Evolutionary conservation across 2,113 vertebrate genomes (phyloP).

Genomic region (Trogon melanurus): DNA sequence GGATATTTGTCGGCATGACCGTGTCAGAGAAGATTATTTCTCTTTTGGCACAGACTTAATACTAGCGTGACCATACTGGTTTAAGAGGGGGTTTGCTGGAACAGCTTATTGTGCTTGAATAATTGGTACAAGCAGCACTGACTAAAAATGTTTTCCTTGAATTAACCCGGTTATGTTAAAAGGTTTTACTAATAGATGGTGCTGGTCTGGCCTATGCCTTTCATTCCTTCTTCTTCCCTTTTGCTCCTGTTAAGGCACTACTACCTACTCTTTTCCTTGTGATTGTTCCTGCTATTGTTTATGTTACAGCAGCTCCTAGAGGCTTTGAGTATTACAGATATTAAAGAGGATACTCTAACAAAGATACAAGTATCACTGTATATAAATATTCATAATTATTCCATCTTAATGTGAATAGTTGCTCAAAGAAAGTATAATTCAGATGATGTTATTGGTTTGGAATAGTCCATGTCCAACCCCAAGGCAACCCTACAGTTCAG

Average conservation of each 20-base stretch:
- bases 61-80: neutral
- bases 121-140: neutral
- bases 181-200: neutral
- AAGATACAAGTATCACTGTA: neutral
- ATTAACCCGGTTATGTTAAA: neutral
- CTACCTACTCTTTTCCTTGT: neutral
- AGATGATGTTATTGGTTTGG: neutral
- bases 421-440: neutral
- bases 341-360: neutral
- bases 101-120: neutral
- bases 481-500: neutral
- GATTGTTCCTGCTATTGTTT: neutral
- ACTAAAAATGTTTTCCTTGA: slow-evolving; percentile 26
- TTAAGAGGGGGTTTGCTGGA: neutral
- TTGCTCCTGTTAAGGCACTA: neutral
- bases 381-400: neutral
- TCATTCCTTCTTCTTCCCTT: neutral
- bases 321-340: neutral
- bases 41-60: neutral
- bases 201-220: neutral
- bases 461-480: neutral
- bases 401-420: neutral
- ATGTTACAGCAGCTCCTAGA: slow-evolving; percentile 22
- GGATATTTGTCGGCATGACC: neutral
- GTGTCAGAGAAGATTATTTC: slow-evolving; percentile 1